Evolutionary conservation across 1,140 invertebrate genomes (phyloP), one percentile per base, ranked within the genome.

Genomic region (Cherax quadricarinatus): DNA sequence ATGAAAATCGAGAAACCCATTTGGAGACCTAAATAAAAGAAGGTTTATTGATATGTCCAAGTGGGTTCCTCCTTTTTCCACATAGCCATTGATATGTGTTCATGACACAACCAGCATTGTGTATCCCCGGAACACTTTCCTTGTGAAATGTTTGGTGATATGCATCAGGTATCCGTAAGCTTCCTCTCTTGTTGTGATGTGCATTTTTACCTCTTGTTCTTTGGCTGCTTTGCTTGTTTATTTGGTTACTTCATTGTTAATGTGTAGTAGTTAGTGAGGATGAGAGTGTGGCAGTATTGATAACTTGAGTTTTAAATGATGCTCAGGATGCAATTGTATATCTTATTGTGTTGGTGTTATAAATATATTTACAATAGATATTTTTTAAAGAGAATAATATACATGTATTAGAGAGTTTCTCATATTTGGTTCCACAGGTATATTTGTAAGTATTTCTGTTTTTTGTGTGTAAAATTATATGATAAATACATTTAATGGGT

Each of bases 221-320:
- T 49, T 18, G 51, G 79, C 79, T 81, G 79, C 79, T 51, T 81
- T 51, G 79, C 79, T 81, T 81, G 79, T 7, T 81, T 5, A 21
- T 81, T 81, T 9, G 51, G 48, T 81, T 81, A 21, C 49, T 81
- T 81, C 79, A 30, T 24, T 75, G 70, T 75, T 30, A 30, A 5
- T 30, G 21, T 70, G 1, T 5, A 70, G 70, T 81, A 81, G 48
- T 81, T 53, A 48, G 79, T 81, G 79, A 51, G 79, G 21, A 12
- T 81, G 79, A 51, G 79, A 81, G 1, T 9, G 79, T 41, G 5
- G 5, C 4, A 6, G 6, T 81, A 81, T 49, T 21, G 16, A 66
- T 18, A 18, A 21, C 62, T 14, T 66, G 62, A 66, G 57, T 66
- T 18, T 66, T 14, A 66, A 66, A 16, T 21, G 62, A 18, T 66